Percentiles rank a stretch among this genome's conserved stretches.
These are phyloP conservation scores for Edolisoma coerulescens DNA, from an alignment of 2,113 vertebrate genomes.

Conservation along the genomic window DNA sequence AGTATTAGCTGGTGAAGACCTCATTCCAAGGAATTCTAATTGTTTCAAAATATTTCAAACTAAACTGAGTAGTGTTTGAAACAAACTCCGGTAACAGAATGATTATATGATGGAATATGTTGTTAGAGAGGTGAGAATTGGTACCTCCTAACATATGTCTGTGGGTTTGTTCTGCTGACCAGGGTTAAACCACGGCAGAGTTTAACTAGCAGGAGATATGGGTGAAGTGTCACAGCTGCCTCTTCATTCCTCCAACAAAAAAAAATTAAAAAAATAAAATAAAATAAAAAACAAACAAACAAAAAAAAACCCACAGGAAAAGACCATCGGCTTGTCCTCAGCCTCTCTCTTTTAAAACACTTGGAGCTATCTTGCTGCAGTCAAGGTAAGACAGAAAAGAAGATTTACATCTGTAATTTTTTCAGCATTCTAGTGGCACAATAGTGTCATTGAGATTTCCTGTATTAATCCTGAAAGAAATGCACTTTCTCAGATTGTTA, in stretches of 20 bases:
- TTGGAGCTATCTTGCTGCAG: neutral
- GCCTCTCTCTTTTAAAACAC: neutral
- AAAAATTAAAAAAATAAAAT: neutral
- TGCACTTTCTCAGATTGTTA: neutral
- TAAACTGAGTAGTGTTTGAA: neutral
- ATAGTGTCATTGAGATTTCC: neutral
- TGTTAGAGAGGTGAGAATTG: neutral
- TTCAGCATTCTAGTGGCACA: neutral
- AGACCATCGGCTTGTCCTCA: neutral
- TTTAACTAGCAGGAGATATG: neutral
- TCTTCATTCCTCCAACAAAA: neutral
- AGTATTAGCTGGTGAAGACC: neutral
- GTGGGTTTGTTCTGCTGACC: neutral
- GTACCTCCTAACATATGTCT: fast-evolving
- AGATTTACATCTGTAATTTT: neutral
- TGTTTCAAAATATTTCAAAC: neutral
- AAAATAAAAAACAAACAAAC: neutral
- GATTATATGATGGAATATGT: fast-evolving
- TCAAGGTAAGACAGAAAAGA: neutral
- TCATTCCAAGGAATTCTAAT: neutral
- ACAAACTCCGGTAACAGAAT: neutral
- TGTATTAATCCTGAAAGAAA: neutral
- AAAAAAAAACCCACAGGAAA: neutral
- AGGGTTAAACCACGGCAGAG: neutral
- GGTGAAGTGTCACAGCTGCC: neutral